These are phyloP conservation scores for Porites lutea DNA, from an alignment of 64 coral and sea anemone genomes.

Conservation along the genomic window DNA sequence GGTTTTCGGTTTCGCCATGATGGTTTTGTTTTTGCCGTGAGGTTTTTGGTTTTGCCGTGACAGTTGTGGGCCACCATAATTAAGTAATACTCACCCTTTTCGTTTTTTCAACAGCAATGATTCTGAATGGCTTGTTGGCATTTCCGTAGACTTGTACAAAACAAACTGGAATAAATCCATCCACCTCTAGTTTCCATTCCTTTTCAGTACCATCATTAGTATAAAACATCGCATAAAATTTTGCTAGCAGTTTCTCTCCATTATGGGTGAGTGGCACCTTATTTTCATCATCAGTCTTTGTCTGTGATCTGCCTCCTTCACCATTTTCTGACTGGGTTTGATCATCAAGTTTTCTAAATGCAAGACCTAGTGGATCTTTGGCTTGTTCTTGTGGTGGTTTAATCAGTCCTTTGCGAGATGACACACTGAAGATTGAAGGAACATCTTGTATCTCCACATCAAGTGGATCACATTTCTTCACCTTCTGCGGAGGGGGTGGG, in stretches of 20 bases:
- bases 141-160: constrained; percentile 86
- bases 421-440: constrained; percentile 46
- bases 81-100: constrained; percentile 64
- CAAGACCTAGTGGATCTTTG: constrained; percentile 76
- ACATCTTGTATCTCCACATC: constrained; percentile 58
- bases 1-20: no score
- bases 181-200: constrained; percentile 77
- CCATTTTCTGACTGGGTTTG: not conserved
- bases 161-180: constrained; percentile 86
- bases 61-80: no score
- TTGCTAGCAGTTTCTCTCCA: constrained; percentile 75
- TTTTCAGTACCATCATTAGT: constrained; percentile 65
- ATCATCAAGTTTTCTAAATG: constrained; percentile 70
- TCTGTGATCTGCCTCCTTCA: not conserved
- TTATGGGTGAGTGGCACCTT: constrained; percentile 59
- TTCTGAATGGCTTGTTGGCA: constrained; percentile 89
- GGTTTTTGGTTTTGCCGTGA: no score
- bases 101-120: constrained; percentile 73
- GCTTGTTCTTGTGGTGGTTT: constrained; percentile 61
- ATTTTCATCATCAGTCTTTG: constrained; percentile 21
- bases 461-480: constrained; percentile 67
- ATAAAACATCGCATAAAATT: constrained; percentile 91
- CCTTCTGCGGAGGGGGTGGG: constrained; percentile 57
- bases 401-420: constrained; percentile 60
- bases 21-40: no score